phyloP scores from a whole-genome alignment of 2,113 vertebrate genomes.

The Ochotona curzoniae region DNA sequence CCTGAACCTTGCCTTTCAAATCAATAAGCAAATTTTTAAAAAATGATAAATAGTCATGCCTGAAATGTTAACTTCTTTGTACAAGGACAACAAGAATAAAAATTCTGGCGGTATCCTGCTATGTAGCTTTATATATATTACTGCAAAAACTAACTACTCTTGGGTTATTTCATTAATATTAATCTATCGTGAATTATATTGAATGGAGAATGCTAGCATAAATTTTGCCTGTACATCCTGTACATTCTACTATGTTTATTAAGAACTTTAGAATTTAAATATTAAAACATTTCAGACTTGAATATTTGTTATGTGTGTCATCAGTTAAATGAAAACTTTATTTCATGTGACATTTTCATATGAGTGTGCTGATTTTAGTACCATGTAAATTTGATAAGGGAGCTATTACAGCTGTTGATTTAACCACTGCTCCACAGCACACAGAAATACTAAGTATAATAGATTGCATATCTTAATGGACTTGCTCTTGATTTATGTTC shows the following conservation, averaged over 20 bases:
- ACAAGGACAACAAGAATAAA: slow-evolving; percentile 1
- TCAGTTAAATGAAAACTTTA: slow-evolving; percentile 1
- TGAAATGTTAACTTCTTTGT: slow-evolving; percentile 16
- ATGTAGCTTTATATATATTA: neutral
- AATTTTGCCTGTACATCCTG: neutral
- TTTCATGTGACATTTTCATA: slow-evolving; percentile 5
- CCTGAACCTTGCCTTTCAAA: too few relatives aligned
- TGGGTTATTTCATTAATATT: neutral
- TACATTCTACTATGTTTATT: neutral
- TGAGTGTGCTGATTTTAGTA: neutral
- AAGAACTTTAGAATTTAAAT: slow-evolving; percentile 3
- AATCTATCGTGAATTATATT: neutral
- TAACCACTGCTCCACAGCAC: neutral
- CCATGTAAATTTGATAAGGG: neutral
- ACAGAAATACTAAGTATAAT: slow-evolving; percentile 45
- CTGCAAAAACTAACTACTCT: neutral
- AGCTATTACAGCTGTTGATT: neutral
- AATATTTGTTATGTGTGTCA: neutral
- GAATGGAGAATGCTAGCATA: neutral
- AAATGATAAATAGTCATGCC: neutral
- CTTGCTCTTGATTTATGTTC: slow-evolving; percentile 50
- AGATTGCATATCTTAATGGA: neutral
- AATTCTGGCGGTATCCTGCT: slow-evolving; percentile 6
- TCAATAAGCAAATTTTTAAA: too few relatives aligned
- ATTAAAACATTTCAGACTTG: neutral